A percentile compares a stretch with the other conserved stretches of the same genome.
Conservation (phyloP, 2,888 invertebrate species). For the Venusia cambrica region DNA sequence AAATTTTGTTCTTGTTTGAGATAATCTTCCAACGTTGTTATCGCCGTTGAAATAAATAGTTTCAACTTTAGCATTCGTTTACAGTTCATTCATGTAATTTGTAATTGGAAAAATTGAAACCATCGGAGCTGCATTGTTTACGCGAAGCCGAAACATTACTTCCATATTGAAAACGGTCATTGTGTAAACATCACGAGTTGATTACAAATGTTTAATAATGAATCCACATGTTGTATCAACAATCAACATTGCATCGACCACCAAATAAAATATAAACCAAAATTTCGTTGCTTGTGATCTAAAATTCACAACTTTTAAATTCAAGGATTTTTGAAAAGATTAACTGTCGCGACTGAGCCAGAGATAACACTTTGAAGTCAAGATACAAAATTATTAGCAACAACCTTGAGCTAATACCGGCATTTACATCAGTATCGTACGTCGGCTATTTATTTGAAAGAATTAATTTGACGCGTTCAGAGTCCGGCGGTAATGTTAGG, state of each 20-base stretch:
- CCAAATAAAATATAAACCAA: conserved; percentile 17
- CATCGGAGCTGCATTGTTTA: conserved; percentile 36
- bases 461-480: not conserved
- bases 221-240: conserved; percentile 23
- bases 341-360: conserved; percentile 9
- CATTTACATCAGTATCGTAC: conserved; percentile 18
- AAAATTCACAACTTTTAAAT: conserved; percentile 9
- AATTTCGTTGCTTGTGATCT: conserved; percentile 10
- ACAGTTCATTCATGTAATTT: conserved; percentile 16
- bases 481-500: conserved; percentile 16
- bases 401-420: conserved; percentile 24
- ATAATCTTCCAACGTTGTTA: conserved; percentile 49
- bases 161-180: conserved; percentile 29
- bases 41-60: conserved; percentile 47
- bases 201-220: conserved; percentile 19
- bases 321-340: conserved; percentile 8
- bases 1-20: no score
- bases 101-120: conserved; percentile 46
- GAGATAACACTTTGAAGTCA: conserved; percentile 12
- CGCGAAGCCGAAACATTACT: conserved; percentile 30
- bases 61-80: conserved; percentile 45
- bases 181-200: conserved; percentile 12
- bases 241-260: conserved; percentile 21
- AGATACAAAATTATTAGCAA: conserved; percentile 18
- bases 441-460: conserved; percentile 13